Evolutionary conservation across 2,888 invertebrate species (phyloP), one percentile per base, ranked within the genome.

Genomic region (Uloborus plumipes): DNA sequence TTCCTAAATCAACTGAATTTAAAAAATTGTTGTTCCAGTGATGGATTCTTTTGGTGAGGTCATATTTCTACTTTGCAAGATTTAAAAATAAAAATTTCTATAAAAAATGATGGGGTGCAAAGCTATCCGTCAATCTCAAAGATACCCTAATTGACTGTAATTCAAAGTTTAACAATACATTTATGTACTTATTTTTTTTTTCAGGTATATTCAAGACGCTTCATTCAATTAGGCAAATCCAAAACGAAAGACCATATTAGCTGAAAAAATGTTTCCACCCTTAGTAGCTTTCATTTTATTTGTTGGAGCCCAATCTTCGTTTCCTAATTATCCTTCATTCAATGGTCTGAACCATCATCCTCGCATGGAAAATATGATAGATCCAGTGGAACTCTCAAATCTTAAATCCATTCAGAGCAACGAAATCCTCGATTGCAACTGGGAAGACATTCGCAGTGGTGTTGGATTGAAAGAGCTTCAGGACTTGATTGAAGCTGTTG

Each of bases 391-490:
- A 13, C 1, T 20, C 13, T 11, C 64, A 4, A 71, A 59, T 26
- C 53, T 58, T 11, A 78, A 51, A 59, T 39, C 70, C 0, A 13
- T 69, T 47, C 73, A 80, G 18, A 74, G 50, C 39, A 75, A 74
- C 13, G 47, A 66, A 49, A 53, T 81, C 15, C 11, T 74, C 2
- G 70, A 64, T 1, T 81, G 80, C 16, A 65, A 69, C 49, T 55
- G 73, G 55, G 67, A 74, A 49, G 80, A 69, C 11, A 50, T 81
- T 18, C 49, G 74, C 18, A 53, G 55, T 31, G 58, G 22, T 6
- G 55, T 81, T 0, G 58, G 74, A n/a, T 55, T 81, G 47, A 64
- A 58, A 16, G 80, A 81, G 20, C 16, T 81, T 7, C 69, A 75
- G 47, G 50, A 65, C 1, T 20, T 81, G 20, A 59, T 81, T 16